These are phyloP conservation scores for Piprites chloris DNA, from an alignment of 2,113 vertebrate genomes.

Conservation along the genomic window DNA sequence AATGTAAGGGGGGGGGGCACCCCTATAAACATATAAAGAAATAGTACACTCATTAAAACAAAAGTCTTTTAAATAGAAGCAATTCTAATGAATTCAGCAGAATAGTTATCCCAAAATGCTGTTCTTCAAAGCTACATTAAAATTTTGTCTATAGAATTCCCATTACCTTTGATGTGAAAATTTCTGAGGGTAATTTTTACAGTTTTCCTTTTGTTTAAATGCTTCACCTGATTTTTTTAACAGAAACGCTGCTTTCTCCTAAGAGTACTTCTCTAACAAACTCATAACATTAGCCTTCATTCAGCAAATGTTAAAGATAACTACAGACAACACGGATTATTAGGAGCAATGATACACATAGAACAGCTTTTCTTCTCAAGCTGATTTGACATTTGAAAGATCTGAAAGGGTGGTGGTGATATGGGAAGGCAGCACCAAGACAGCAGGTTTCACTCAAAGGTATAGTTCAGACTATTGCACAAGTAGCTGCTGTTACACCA, in stretches of 20 bases:
- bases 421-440: background rate
- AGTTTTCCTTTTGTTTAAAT: background rate
- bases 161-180: background rate
- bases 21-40: background rate
- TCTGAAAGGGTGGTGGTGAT: accelerated
- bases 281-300: background rate
- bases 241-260: background rate
- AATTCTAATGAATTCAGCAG: background rate
- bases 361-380: background rate
- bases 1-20: background rate
- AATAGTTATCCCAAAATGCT: background rate
- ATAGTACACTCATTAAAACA: background rate
- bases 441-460: background rate
- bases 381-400: background rate
- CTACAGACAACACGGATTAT: background rate
- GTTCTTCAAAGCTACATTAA: background rate
- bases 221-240: background rate
- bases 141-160: background rate
- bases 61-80: background rate
- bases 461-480: background rate
- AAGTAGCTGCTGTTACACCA: background rate
- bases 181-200: background rate
- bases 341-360: background rate
- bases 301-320: background rate
- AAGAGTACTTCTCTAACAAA: background rate